Evolutionary conservation across 64 coral and sea anemone species (phyloP).

Genomic region (Stylophora pistillata): DNA sequence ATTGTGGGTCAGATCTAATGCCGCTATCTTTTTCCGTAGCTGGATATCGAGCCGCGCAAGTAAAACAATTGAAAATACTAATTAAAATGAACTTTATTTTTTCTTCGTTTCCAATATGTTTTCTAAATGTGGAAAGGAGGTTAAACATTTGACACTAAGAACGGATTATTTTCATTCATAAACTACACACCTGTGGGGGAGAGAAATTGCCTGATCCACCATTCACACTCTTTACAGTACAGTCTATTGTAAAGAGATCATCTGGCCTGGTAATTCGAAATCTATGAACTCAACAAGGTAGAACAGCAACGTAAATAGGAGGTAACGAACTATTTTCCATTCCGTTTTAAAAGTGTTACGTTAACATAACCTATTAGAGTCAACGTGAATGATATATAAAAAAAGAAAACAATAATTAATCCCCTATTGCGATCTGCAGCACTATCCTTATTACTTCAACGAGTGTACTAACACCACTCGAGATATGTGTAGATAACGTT

Average conservation of each 20-base stretch:
- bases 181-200: too few relatives aligned
- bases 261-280: too few relatives aligned
- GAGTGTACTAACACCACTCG: conserved; percentile 6
- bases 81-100: conserved; percentile 14
- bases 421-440: neutral
- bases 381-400: neutral
- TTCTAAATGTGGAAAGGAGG: neutral
- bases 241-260: too few relatives aligned
- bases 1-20: too few relatives aligned
- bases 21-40: too few relatives aligned
- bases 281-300: conserved; percentile 13
- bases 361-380: neutral
- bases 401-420: conserved; percentile 15
- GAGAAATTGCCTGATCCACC: too few relatives aligned
- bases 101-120: conserved; percentile 12
- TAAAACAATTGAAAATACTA: conserved; percentile 11
- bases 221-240: too few relatives aligned
- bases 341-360: too few relatives aligned
- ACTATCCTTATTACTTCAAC: conserved; percentile 8
- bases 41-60: conserved; percentile 1
- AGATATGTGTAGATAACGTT: conserved; percentile 1
- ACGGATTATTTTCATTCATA: too few relatives aligned
- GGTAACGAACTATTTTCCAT: neutral
- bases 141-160: conserved; percentile 16
- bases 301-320: neutral